Base-by-base conservation (phyloP, 2,113 vertebrate genomes). In the Myrmophylax atrothorax region DNA sequence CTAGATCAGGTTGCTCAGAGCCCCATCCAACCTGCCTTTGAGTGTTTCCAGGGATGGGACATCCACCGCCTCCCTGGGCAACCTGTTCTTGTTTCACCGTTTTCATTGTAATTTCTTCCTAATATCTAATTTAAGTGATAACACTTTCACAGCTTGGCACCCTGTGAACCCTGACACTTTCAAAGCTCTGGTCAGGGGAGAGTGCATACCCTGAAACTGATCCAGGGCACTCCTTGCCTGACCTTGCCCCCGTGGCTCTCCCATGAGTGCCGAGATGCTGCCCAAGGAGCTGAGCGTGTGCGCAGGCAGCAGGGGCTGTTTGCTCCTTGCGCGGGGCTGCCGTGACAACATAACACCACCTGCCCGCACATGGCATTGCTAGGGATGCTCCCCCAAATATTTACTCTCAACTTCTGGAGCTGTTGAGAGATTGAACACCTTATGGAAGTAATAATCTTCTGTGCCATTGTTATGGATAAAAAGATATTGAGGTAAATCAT, bases 351-450 rank as follows among this genome's bases (percentile, higher is more conserved):
- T 23, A 95, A 96, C 94, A 96, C 38, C 6, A 2, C 72, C 0
- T 67, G 90, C 74, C 52, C 5, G 42, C 74, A 69, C 90, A 23
- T 1, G 4, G 86, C 79, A 97, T 95, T 40, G 76, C 97, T 97
- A 96, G 81, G 95, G 94, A 72, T 86, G 77, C 68, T 68, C 35
- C 87, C 75, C 79, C 62, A 97, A 96, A 97, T 96, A 97, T 97
- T 97, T 96, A 96, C 78, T n/a, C 76, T 63, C 25, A 56, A 1
- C n/a, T 40, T 38, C 55, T 42, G 46, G 82, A 87, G 92, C 59
- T 94, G 96, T 35, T 93, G 95, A 96, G 69, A 96, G 96, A 95
- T 29, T 59, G 79, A 85, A 50, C 31, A 24, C 44, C 46, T 76
- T 52, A 31, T 84, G 49, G 28, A 82, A 93, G 75, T n/a, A 20